Evolutionary conservation across 2,113 vertebrate species (phyloP), one percentile per base, ranked within the genome.

Genomic region (Galeopterus variegatus): DNA sequence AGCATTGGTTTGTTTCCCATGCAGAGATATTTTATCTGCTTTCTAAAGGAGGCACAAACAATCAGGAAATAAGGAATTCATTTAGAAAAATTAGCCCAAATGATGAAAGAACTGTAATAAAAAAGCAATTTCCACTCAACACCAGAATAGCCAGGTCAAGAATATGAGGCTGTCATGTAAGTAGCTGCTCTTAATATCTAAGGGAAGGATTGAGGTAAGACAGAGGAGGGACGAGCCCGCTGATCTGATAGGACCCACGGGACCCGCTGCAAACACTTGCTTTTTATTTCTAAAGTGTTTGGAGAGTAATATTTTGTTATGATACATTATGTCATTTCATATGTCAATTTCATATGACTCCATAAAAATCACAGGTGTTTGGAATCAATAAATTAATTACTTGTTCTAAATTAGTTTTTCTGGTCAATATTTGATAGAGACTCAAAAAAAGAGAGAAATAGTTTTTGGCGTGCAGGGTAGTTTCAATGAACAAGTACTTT

Each of bases 231-330:
- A 94, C 58, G 60, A 97, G 69, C 91, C 97, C 97, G 64, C 79
- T 80, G 93, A 97, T 75, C 76, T 85, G 95, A 97, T 31, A 58
- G 93, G 26, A 87, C 60, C 24, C 50, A n/a, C 4, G 65, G 69
- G 86, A 95, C 95, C 96, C 96, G 97, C 96, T 56, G 64, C 56
- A 97, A 98, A 98, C 93, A 94, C 98, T 96, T 96, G 52, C 85
- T 96, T 98, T 97, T 95, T 70, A 96, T 98, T 97, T 98, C 93
- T 89, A 79, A 96, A 26, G 76, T 92, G 97, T 93, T 95, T 93
- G 97, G 67, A 95, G 93, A 96, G 85, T 56, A 93, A 88, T 69
- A 83, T 80, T 97, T 97, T 93, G 95, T 92, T 97, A 94, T 75
- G 88, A 94, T 94, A 96, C 75, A 95, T 93, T 0, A 2, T 91